Evolutionary conservation across 2,113 vertebrate genomes (phyloP), one percentile per base, ranked within the genome.

Genomic region (Nothoprocta perdicaria): DNA sequence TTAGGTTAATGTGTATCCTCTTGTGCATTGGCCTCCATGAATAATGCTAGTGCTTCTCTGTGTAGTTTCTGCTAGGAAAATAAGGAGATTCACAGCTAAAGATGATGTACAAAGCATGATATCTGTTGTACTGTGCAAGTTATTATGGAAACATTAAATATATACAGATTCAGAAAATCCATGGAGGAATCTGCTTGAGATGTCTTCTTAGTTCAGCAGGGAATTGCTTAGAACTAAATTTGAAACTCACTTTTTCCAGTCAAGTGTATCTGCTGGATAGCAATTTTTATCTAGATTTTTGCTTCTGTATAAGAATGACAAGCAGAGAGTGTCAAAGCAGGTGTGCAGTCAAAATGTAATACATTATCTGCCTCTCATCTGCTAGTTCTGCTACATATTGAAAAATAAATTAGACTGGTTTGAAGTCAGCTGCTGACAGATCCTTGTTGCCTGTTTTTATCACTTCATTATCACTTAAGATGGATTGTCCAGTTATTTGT

Each of bases 401-500:
- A 81, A 90, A 88, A 90, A 79, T 52, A 5, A 84, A 57, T 53
- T 31, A 19, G 9, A 63, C 65, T 73, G 60, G 14, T 90, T 61
- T 85, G 74, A 92, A 93, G 55, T 50, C 45, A 90, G 46, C 61
- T 78, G 46, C 78, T 0, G 0, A 85, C 55, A 89, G 72, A 83
- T 38, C 35, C 50, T 43, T 83, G 67, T 62, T 87, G 80, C 17
- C 27, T 80, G 58, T 62, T 87, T 69, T 35, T 74, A 84, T 91
- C 75, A 62, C 67, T 85, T 87, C 38, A 38, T 84, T 80, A 89
- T 92, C 82, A 89, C 63, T 89, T 91, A 33, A 77, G 2, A 16
- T 69, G 72, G 63, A 62, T 87, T 85, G 60, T 87, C 85, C 31
- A 74, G 79, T 76, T 80, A 66, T 92, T 89, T 8, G 3, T 60